Base-by-base conservation (phyloP, 2,113 vertebrate species). In the Entosphenus tridentatus region DNA sequence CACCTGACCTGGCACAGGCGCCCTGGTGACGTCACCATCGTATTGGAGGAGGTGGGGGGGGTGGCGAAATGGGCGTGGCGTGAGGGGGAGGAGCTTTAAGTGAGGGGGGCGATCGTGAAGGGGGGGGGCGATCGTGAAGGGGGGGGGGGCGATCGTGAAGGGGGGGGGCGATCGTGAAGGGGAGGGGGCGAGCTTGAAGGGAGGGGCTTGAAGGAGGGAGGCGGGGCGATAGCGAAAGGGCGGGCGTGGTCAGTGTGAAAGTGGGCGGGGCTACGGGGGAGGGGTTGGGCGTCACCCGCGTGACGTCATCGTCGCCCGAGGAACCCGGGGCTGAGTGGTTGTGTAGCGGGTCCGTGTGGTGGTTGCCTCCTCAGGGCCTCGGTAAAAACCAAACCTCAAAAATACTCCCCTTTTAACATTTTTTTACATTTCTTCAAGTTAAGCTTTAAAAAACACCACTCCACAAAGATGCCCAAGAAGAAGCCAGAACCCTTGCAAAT, bases 1-100 rank as follows among this genome's bases (percentile, higher is more conserved):
- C 57, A 70, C 71, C 73, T 70, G 8, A 67, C 71, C 74, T 62
- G 73, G 71, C 73, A 71, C 69, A 72, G 57, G 69, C 21, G 21
- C n/a, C 16, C 56, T 1, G 17, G 67, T 69, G 71, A 8, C 18
- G 55, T 10, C 2, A 7, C 2, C 1, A 16, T 14, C 4, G n/a
- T 55, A 56, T 11, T 54, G 55, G 8, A 12, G 3, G 56, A 39
- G 58, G 69, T 1, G 56, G 58, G 8, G 10, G 10, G 10, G 13
- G 5, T 5, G 39, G 39, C 39, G 5, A 39, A 39, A 21, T 21
- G 21, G 21, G 21, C 21, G 21, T 21, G 21, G 21, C 21, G 21
- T 21, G 21, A 55, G 13, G 11, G 54, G 56, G 5, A 4, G 1
- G 17, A 1, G 2, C 10, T 17, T 65, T 11, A 57, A 12, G 14